phyloP scores from a whole-genome alignment of 2,888 invertebrate species.

The Euspilapteryx auroguttella region DNA sequence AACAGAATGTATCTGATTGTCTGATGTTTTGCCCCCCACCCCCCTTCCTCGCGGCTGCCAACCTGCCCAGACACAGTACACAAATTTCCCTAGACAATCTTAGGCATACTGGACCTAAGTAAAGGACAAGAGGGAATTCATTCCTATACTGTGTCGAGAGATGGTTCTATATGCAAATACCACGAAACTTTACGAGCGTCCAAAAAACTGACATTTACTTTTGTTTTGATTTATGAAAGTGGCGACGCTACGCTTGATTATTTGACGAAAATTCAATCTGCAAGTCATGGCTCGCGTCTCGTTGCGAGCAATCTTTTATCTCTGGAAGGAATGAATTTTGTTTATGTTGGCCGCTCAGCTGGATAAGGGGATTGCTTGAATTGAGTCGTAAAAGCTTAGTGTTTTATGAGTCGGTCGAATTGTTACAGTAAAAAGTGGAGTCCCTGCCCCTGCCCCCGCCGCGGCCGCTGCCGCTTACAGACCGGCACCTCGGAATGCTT shows the following conservation, averaged over 20 bases:
- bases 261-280: conserved; percentile 16
- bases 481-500: too few species aligned
- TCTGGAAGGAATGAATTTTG: conserved; percentile 17
- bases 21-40: too few species aligned
- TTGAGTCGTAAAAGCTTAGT: conserved; percentile 2
- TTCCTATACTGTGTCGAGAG: not conserved
- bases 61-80: too few species aligned
- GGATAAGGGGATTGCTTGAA: conserved; percentile 3
- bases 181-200: conserved; percentile 25
- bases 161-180: conserved; percentile 2
- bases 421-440: too few species aligned
- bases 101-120: too few species aligned
- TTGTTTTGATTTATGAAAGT: conserved; percentile 29
- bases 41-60: too few species aligned
- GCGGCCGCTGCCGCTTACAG: too few species aligned
- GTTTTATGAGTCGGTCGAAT: not conserved
- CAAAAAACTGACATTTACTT: conserved; percentile 33
- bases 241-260: conserved; percentile 17
- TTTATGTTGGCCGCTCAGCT: conserved; percentile 16
- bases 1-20: too few species aligned
- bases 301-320: conserved; percentile 15
- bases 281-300: conserved; percentile 10
- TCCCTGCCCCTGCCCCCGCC: too few species aligned
- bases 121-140: too few species aligned
- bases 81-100: too few species aligned